Base-by-base conservation (phyloP, 2,888 invertebrate genomes). In the Bembecia ichneumoniformis region DNA sequence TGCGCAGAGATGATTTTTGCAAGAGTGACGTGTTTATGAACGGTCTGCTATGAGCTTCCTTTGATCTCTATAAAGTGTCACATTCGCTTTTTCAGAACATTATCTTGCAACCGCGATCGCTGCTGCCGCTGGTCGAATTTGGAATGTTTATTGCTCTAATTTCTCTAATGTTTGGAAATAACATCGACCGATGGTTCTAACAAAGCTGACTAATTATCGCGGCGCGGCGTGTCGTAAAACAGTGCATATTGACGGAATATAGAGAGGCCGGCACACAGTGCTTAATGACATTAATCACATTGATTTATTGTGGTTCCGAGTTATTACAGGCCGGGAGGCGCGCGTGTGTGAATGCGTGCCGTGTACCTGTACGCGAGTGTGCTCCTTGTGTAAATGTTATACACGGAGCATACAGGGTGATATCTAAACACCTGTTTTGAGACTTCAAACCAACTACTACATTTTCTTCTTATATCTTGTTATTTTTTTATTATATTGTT, bases 251-350 rank as follows among this genome's bases (percentile, higher is more conserved):
- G 87, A 87, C 86, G 84, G 86, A 87, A 86, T 87, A 87, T 87
- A 86, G 87, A 86, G 86, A 86, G 86, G 82, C 84, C 83, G 77
- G 86, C 87, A 82, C 84, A 83, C 84, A 83, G 82, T 86, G 83
- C 87, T 86, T 87, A 87, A 87, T 87, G 87, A 84, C 87, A 87
- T 87, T 87, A 87, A 87, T 87, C 87, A 87, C 86, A 86, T 87
- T 87, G 87, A 87, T 87, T 87, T 87, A 87, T 87, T 86, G 87
- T 86, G 87, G 87, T 86, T 86, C 86, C 87, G 86, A 87, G 87
- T 87, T 87, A 87, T 87, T 87, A 87, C 87, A 86, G 87, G 84
- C 83, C 77, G 77, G 79, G 72, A 73, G 70, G 56, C 57, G 62
- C 56, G 57, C 57, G 77, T 78, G 82, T 68, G 79, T 71, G 67